Base-by-base conservation (phyloP, 2,888 invertebrate genomes). In the Drosophila prolongata region DNA sequence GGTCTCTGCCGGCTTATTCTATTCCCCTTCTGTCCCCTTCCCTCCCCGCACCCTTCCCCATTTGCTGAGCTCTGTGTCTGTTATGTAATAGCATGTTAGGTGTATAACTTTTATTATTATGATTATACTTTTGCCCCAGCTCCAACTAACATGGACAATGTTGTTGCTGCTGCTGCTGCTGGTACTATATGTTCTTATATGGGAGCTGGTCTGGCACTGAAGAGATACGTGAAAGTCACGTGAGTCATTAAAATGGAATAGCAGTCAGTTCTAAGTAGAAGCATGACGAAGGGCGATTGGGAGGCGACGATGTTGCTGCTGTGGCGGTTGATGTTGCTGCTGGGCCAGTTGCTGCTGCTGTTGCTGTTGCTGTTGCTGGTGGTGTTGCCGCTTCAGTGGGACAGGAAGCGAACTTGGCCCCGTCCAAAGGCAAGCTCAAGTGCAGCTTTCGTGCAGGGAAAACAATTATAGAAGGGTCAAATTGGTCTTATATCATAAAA, bases 81-180 rank as follows among this genome's bases (percentile, higher is more conserved):
- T 89, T 89, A 87, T 83, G 82, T 89, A 89, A 83, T 89, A 87
- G 85, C 89, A 87, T 83, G 82, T 83, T 83, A 80, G 87, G 87
- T 89, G 82, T 84, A 83, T 89, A 89, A 83, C 82, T 83, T 83
- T 83, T 83, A 89, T 83, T 89, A 83, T 83, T 83, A 83, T 87
- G 82, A 83, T 83, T 83, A 83, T 83, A 75, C 80, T 83, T 79
- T 62, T 84, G 79, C 72, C 60, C 64, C 73, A 64, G 72, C 82
- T 58, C 53, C 60, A 60, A 56, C 50, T 49, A 59, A 65, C 43
- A 59, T 27, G 44, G 44, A 13, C 44, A 27, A n/a, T 46, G 46
- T 27, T 46, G n/a, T 9, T 14, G 8, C 35, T 35, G 35, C 9
- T 35, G 35, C 14, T 47, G 47, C 10, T 34, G 11, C 1, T 72